Evolutionary conservation across 2,797 vertebrate genomes (phyloP), one percentile per base, ranked within the genome.

Genomic region (Pseudopleuronectes americanus): DNA sequence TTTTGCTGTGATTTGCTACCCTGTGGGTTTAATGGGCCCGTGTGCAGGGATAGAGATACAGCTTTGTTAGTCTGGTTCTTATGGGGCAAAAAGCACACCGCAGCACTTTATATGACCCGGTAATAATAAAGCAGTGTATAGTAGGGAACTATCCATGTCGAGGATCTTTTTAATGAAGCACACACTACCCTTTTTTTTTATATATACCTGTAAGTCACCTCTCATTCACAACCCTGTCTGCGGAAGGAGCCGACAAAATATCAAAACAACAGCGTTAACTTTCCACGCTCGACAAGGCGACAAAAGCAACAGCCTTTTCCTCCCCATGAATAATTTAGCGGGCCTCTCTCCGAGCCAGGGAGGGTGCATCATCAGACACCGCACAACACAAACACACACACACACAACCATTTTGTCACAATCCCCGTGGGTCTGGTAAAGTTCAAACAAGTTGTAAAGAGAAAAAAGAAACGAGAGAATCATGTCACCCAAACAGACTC

Each of bases 401-500:
- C 87, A 92, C 89, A 90, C 82, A 88, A 90, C 79, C 89, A 91
- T 93, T 93, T 93, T 94, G 92, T 93, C 91, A 84, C 73, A 83
- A 84, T 86, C 92, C 93, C 91, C 84, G 77, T 90, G 93, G 93
- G 93, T 93, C 91, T 91, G 92, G 89, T 93, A 88, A 94, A 94
- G 93, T 94, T 94, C 92, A 94, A 95, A 94, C 92, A 94, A 93
- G 87, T 91, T 87, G 88, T 64, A 52, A 51, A 61, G 41, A 22
- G 16, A 13, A 21, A 23, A 33, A 12, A 4, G 9, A 31, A 19
- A 71, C 7, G 28, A 78, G 79, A 57, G 74, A 76, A 87, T 55
- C 78, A 48, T 81, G 88, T 86, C 88, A 85, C 80, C 86, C 76
- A 78, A 91, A 89, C 80, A 80, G 80, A 74, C 74, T 81, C 71